A percentile compares a stretch with the other conserved stretches of the same genome.
Conservation (phyloP, 2,113 vertebrate genomes). For the Microcebus griseorufus region DNA sequence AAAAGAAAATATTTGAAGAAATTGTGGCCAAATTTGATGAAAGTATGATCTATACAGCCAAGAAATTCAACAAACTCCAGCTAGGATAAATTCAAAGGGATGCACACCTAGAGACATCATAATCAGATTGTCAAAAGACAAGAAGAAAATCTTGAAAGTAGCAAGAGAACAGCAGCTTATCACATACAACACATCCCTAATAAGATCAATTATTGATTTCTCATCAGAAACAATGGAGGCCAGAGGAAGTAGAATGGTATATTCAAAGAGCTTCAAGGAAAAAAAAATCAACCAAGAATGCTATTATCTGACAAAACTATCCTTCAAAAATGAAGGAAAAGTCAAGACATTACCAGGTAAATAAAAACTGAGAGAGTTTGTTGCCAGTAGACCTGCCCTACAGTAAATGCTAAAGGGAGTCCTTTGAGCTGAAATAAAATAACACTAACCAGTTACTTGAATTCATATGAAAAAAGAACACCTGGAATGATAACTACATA, state of each 20-base stretch:
- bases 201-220: not conserved
- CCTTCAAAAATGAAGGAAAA: not conserved
- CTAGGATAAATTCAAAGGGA: not conserved
- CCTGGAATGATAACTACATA: not conserved
- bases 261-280: not conserved
- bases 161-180: not conserved
- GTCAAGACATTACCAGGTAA: not conserved
- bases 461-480: not conserved
- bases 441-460: not conserved
- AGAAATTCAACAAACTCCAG: not conserved
- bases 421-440: not conserved
- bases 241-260: not conserved
- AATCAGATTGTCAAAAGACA: not conserved
- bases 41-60: not conserved
- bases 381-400: not conserved
- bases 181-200: not conserved
- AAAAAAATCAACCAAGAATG: not conserved
- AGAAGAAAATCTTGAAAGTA: not conserved
- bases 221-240: not conserved
- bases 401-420: not conserved
- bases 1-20: not conserved
- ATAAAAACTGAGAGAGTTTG: not conserved
- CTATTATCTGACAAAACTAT: not conserved
- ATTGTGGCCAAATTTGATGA: not conserved
- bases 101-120: not conserved